Evolutionary conservation across 2,888 invertebrate species (phyloP).

Genomic region (Drosophila histrio): DNA sequence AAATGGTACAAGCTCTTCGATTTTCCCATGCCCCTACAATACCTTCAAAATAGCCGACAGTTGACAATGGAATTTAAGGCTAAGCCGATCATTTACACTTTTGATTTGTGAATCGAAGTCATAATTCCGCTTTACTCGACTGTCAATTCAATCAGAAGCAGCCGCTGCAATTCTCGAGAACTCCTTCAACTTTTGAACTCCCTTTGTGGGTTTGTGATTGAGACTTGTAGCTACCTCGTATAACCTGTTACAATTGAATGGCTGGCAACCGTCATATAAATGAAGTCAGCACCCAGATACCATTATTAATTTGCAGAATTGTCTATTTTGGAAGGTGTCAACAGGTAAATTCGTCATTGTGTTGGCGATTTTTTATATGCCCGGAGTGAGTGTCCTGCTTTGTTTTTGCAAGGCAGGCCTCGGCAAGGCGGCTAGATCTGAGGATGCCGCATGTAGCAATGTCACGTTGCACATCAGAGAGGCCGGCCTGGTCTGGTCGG

Average conservation of each 20-base stretch:
- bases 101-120: slow-evolving; percentile 63
- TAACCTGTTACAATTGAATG: slow-evolving; percentile 73
- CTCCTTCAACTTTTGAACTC: slow-evolving; percentile 26
- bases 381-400: slow-evolving; percentile 29
- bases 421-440: slow-evolving; percentile 58
- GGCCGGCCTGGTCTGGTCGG: slow-evolving; percentile 37
- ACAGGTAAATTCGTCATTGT: slow-evolving; percentile 79
- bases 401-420: slow-evolving; percentile 57
- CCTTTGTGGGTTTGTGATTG: slow-evolving; percentile 43
- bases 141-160: slow-evolving; percentile 32
- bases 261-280: slow-evolving; percentile 21
- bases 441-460: slow-evolving; percentile 64
- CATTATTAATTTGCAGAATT: slow-evolving; percentile 76
- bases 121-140: slow-evolving; percentile 54
- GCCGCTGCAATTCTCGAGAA: slow-evolving; percentile 51
- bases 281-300: slow-evolving; percentile 28
- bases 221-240: slow-evolving; percentile 21
- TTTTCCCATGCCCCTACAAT: slow-evolving; percentile 37
- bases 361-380: slow-evolving; percentile 42
- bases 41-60: neutral
- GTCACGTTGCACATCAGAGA: slow-evolving; percentile 76
- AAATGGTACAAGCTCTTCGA: neutral
- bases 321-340: slow-evolving; percentile 76
- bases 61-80: slow-evolving; percentile 20
- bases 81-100: slow-evolving; percentile 43